A percentile compares a stretch with the other conserved stretches of the same genome.
These are phyloP conservation scores for Bovichtus variegatus DNA, from an alignment of 2,797 vertebrate genomes.

Conservation along the genomic window DNA sequence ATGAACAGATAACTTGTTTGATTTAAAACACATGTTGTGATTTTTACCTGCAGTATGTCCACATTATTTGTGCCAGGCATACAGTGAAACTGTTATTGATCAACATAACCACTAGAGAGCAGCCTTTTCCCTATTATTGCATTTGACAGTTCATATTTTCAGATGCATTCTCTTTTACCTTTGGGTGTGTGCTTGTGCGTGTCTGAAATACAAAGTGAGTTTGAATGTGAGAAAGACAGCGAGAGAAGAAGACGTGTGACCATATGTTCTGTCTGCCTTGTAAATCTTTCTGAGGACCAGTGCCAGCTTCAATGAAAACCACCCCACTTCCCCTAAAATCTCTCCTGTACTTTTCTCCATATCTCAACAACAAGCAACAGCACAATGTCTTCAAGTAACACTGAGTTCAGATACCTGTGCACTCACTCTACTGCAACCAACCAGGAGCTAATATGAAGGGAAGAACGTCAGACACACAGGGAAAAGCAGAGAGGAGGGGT, in stretches of 20 bases:
- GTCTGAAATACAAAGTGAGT: neutral
- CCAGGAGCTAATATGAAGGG: conserved; percentile 20
- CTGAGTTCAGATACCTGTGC: conserved; percentile 33
- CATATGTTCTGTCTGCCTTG: conserved; percentile 43
- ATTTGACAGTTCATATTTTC: neutral
- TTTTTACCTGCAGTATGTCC: neutral
- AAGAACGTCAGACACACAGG: conserved; percentile 23
- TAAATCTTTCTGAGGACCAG: conserved; percentile 42
- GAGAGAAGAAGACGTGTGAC: conserved; percentile 12
- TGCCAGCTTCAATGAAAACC: conserved; percentile 51
- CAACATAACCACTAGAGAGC: conserved; percentile 57
- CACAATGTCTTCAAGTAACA: neutral
- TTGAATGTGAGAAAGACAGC: neutral
- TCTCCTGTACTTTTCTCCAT: neutral
- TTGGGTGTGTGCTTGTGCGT: neutral
- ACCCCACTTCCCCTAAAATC: conserved; percentile 10
- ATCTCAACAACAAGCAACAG: conserved; percentile 1
- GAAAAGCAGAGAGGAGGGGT: conserved; percentile 40
- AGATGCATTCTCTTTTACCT: neutral
- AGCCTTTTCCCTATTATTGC: conserved; percentile 33
- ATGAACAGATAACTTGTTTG: neutral
- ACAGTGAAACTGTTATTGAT: conserved; percentile 20
- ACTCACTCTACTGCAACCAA: conserved; percentile 20
- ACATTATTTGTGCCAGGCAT: neutral
- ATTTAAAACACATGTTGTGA: neutral